Base-by-base conservation (phyloP, 2,888 invertebrate species). In the Limnephilus marmoratus region DNA sequence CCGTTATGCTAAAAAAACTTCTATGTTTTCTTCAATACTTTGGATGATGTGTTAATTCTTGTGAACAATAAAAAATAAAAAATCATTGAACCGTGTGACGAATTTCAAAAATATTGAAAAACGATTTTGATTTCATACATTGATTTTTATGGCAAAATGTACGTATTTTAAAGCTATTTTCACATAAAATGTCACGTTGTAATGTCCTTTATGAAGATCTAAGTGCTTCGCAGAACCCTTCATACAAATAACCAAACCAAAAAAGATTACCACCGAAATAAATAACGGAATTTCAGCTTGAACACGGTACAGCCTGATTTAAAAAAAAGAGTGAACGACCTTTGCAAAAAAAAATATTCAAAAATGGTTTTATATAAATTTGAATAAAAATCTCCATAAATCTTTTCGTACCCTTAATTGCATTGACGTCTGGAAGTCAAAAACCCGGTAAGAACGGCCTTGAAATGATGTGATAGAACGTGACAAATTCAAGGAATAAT, bases 371-470 rank as follows among this genome's bases (percentile, higher is more conserved):
- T 1, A 68, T 9, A 24, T 68, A n/a, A 68, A 68, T 68, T 68
- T 68, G 24, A 68, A 68, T 68, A 68, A 68, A 9, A 34, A 34
- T 82, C 82, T 31, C 18, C 85, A 85, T 85, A 85, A 85, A 85
- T 85, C 85, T 24, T 85, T 85, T 85, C 18, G 18, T 7, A 18
- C 41, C 85, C 41, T 24, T 85, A 41, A 85, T 85, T 85, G n/a
- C 11, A 37, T 37, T 85, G 85, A 41, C 34, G 24, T 24, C 24
- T 68, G 24, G 68, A n/a, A 68, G 24, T 9, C 5, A 68, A 68
- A 53, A 68, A 68, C 2, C 9, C 68, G 68, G 9, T 68, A n/a
- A 68, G 68, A 68, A 68, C 24, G 68, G 68, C 68, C 24, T 68
- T 68, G n/a, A 24, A 68, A n/a, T 2, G 68, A 24, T 68, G 24